These are phyloP conservation scores for roundworm (Caenorhabditis elegans) DNA, from an alignment of 1,140 invertebrate genomes.

Conservation along the genomic window WBcel235 BX284605.5:6320501-6321000, in stretches of 20 bases:
- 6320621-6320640: not conserved
- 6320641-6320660: not conserved
- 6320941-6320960: no score
- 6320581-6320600: not conserved
- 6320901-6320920: no score
- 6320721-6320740: not conserved
- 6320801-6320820: no score
- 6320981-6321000: no score
- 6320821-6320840: no score
- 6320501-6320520: not conserved
- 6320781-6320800: no score
- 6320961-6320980: no score
- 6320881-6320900: no score
- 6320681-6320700: not conserved
- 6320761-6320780: not conserved
- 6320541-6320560: not conserved
- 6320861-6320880: no score
- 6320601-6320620: no score
- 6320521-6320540: not conserved
- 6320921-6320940: no score
- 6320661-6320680: not conserved
- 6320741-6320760: not conserved
- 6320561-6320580: not conserved
- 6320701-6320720: constrained; percentile 17
- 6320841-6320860: no score